Percentiles rank a stretch among this genome's conserved stretches.
These are phyloP conservation scores for Salmo trutta DNA, from an alignment of 2,797 vertebrate species.

Conservation along the genomic window DNA sequence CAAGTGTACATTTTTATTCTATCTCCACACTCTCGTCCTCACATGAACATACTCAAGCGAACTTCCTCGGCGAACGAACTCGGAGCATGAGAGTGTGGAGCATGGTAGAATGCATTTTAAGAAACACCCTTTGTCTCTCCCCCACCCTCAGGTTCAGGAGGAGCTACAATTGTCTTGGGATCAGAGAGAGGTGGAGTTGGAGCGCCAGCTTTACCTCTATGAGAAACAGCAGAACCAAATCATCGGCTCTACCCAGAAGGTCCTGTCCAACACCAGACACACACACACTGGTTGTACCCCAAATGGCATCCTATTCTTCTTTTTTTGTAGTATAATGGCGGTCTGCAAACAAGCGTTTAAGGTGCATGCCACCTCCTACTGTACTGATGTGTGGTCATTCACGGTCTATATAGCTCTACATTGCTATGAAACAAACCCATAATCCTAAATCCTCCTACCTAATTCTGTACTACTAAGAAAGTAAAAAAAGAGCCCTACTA, in stretches of 20 bases:
- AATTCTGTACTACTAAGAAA: no score
- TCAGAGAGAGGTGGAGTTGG: slow-evolving; percentile 91
- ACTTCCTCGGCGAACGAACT: no score
- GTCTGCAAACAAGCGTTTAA: no score
- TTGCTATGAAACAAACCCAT: background rate
- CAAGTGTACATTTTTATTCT: no score
- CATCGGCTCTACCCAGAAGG: slow-evolving; percentile 80
- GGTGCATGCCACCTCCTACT: no score
- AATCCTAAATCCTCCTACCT: no score
- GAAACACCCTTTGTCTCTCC: slow-evolving; percentile 1
- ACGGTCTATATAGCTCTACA: background rate
- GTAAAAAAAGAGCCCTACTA: no score
- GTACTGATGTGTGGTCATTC: no score
- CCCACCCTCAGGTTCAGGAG: slow-evolving; percentile 79
- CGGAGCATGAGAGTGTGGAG: no score
- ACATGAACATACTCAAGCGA: background rate
- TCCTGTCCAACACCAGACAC: slow-evolving; percentile 41
- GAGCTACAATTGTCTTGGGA: slow-evolving; percentile 91
- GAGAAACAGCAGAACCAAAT: slow-evolving; percentile 86
- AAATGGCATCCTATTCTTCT: background rate
- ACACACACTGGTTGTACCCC: background rate
- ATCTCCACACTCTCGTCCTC: background rate
- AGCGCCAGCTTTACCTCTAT: slow-evolving; percentile 67
- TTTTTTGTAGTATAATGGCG: no score
- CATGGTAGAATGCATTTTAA: no score